Evolutionary conservation across 2,797 vertebrate genomes (phyloP), one percentile per base, ranked within the genome.

Genomic region (Ispidina lecontei): DNA sequence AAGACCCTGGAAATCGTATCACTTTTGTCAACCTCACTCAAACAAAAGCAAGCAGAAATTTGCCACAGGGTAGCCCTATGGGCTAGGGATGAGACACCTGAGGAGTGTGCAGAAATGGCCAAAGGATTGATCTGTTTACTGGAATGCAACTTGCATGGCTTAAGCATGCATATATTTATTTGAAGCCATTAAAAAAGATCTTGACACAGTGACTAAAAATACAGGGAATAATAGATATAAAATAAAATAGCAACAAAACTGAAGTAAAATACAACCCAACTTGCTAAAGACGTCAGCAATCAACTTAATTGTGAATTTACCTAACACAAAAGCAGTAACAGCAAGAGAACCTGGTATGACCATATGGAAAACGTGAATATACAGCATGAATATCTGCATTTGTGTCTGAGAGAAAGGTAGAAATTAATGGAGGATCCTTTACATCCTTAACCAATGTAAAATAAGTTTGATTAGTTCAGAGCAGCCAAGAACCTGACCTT

Each of bases 1-100:
- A 81, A 82, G 93, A 82, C 64, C 18, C 35, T 87, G 49, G 74
- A 94, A 96, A 93, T 91, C 65, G 88, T 93, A 90, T 88, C 18
- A 81, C 17, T 79, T 95, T 92, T 80, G 52, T 78, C 84, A 89
- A 76, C 39, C 71, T 79, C 52, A 76, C 52, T 84, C 86, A 86
- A 89, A 95, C 76, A 93, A 96, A 94, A 90, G 72, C 43, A 91
- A 93, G 64, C 62, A 69, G 52, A 81, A 69, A 64, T 56, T 71
- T 74, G 70, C 67, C 86, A 91, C 39, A 73, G 69, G 43, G 70
- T 83, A 78, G 49, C 41, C 59, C 77, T 73, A 33, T 47, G 43
- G 58, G 20, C 28, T 73, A 77, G 68, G 74, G 75, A 86, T 81
- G 67, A 93, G 76, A 55, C 82, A 88, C 70, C 70, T 69, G 81